These are phyloP conservation scores for Percina caprodes DNA, from an alignment of 2,113 vertebrate species.

Conservation along the genomic window DNA sequence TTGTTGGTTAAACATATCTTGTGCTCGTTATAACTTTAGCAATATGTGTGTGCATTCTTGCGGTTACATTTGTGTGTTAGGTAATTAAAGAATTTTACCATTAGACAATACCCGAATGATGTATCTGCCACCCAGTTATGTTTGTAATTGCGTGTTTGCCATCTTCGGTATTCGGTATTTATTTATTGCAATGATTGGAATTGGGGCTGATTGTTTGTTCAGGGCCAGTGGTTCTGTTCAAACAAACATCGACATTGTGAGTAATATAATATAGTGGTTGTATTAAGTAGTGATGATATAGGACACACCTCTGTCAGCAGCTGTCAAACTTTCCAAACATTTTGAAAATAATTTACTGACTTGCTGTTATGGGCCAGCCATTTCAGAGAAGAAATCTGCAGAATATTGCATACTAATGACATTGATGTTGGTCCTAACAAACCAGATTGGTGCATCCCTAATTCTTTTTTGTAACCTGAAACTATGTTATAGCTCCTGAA, in stretches of 20 bases:
- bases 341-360: neutral
- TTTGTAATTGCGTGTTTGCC: neutral
- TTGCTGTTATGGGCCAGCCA: neutral
- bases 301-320: neutral
- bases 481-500: neutral
- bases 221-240: neutral
- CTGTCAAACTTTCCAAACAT: conserved; percentile 9
- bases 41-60: neutral
- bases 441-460: neutral
- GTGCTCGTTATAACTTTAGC: neutral
- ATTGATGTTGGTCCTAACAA: neutral
- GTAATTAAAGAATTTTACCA: neutral
- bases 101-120: neutral
- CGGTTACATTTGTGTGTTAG: neutral
- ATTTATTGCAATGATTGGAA: neutral
- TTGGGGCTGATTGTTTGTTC: neutral
- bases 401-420: neutral
- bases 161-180: neutral
- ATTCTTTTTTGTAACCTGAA: neutral
- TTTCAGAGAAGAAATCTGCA: neutral
- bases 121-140: neutral
- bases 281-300: neutral
- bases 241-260: neutral
- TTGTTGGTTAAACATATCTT: conserved; percentile 16
- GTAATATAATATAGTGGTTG: neutral